Conservation (phyloP, 2,888 invertebrate genomes). For the Pristionchus japonicus region DNA sequence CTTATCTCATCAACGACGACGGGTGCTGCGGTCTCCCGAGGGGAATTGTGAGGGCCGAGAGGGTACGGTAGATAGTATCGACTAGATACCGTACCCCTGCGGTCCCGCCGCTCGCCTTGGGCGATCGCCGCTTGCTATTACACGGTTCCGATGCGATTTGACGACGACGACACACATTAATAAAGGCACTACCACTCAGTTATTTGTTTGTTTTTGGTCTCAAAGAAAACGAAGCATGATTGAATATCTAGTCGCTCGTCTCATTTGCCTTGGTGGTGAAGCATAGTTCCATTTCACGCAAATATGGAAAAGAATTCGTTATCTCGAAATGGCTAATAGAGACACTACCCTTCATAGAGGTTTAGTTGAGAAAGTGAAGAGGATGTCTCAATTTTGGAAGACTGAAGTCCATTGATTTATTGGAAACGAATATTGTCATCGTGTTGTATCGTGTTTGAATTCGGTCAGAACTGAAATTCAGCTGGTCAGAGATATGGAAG, state of each 20-base stretch:
- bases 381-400: too few species aligned
- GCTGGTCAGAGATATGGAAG: too few species aligned
- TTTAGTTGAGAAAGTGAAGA: too few species aligned
- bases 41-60: not conserved
- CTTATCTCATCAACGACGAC: slow-evolving; percentile 34
- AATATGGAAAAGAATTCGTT: too few species aligned
- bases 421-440: too few species aligned
- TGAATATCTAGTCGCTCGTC: not conserved
- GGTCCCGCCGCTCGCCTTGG: not conserved
- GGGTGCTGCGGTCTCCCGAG: slow-evolving; percentile 8
- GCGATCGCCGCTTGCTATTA: not conserved
- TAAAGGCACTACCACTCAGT: slow-evolving; percentile 43
- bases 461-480: too few species aligned
- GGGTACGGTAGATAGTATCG: not conserved
- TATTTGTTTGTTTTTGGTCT: not conserved
- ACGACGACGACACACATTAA: slow-evolving; percentile 37
- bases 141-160: not conserved
- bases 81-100: not conserved
- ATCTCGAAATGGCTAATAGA: too few species aligned
- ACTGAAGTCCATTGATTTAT: too few species aligned
- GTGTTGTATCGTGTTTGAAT: too few species aligned
- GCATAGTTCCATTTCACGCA: too few species aligned
- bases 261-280: not conserved
- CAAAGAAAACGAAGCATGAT: not conserved
- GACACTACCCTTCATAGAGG: too few species aligned